phyloP scores from a whole-genome alignment of 2,113 vertebrate species.

The Taurulus bubalis region DNA sequence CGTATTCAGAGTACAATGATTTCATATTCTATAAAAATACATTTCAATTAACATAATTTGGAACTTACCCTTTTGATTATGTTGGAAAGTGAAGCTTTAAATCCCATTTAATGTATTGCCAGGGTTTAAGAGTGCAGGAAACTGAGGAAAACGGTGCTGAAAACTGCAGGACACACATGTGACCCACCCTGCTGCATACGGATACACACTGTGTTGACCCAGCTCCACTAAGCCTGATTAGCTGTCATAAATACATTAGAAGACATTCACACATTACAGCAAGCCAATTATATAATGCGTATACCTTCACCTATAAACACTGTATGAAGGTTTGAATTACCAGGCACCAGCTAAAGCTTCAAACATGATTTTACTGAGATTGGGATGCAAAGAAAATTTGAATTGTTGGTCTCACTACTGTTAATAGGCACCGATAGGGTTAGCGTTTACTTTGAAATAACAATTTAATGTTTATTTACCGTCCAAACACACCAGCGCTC shows the following conservation, averaged over 20 bases:
- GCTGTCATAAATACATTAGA: slow-evolving; percentile 81
- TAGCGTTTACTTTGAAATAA: not conserved
- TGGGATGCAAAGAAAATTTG: not conserved
- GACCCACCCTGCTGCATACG: slow-evolving; percentile 12
- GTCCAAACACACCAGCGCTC: not conserved
- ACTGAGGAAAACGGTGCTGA: not conserved
- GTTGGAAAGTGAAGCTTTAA: not conserved
- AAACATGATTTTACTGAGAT: slow-evolving; percentile 15
- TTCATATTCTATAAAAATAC: not conserved
- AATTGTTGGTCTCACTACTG: not conserved
- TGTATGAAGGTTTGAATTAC: slow-evolving; percentile 40
- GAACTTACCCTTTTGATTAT: slow-evolving; percentile 57
- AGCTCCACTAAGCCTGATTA: slow-evolving; percentile 83
- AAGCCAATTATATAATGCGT: slow-evolving; percentile 76
- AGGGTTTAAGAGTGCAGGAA: slow-evolving; percentile 1
- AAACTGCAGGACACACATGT: slow-evolving; percentile 11
- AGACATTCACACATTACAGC: slow-evolving; percentile 62
- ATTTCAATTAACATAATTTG: not conserved
- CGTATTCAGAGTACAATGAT: not conserved
- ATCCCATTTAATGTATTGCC: slow-evolving; percentile 56
- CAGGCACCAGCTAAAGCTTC: not conserved
- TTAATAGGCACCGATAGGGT: not conserved
- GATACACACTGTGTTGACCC: slow-evolving; percentile 67
- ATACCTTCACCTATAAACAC: slow-evolving; percentile 35
- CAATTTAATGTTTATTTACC: not conserved